A percentile compares a stretch with the other conserved stretches of the same genome.
phyloP scores from a whole-genome alignment of 2,113 vertebrate genomes.

The Theristicus caerulescens region DNA sequence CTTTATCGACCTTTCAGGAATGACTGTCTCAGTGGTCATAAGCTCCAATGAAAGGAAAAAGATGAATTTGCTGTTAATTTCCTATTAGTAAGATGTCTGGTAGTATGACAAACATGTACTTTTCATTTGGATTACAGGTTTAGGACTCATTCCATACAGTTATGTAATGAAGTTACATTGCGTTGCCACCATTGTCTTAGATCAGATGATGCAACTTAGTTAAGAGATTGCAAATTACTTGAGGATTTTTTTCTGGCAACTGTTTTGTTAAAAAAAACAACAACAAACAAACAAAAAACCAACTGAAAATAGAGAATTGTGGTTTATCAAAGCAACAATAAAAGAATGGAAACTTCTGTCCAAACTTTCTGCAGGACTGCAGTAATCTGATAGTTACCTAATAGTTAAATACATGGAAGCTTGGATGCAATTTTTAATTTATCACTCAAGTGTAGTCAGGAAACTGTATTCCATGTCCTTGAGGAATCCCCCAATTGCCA shows the following conservation, averaged over 20 bases:
- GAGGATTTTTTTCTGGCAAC: background rate
- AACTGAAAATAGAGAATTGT: background rate
- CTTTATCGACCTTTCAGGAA: background rate
- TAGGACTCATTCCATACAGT: background rate
- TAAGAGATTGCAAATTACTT: background rate
- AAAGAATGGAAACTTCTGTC: background rate
- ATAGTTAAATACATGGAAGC: background rate
- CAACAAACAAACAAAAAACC: no score
- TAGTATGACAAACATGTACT: background rate
- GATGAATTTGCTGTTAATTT: background rate
- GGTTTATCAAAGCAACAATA: background rate
- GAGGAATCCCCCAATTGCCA: accelerated
- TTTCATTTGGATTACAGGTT: background rate
- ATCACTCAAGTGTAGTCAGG: background rate
- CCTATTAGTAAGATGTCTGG: background rate
- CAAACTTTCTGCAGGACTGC: background rate
- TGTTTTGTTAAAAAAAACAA: background rate
- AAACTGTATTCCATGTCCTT: background rate
- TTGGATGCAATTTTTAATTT: background rate
- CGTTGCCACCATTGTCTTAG: background rate
- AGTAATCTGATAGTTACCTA: background rate
- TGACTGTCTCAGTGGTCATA: background rate
- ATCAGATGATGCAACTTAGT: background rate
- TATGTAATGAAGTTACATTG: background rate
- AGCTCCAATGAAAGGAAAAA: background rate